These are phyloP conservation scores for Lepeophtheirus nordmannii DNA, from an alignment of 2,888 invertebrate genomes.

Conservation along the genomic window DNA sequence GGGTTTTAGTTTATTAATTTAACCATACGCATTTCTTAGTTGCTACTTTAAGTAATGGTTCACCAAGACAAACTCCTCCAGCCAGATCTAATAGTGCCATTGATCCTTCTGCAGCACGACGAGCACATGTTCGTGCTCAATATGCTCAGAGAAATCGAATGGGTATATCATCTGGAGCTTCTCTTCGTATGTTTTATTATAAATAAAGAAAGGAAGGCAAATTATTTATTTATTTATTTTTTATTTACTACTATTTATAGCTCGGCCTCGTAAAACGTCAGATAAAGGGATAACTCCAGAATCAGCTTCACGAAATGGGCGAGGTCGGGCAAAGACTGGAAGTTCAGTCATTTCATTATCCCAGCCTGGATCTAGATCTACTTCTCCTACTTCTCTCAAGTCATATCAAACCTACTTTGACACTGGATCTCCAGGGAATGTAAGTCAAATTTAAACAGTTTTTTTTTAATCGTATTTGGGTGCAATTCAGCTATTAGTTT, in stretches of 20 bases:
- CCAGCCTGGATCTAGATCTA: slow-evolving; percentile 23
- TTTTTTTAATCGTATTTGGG: too few species aligned
- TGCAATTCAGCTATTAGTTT: too few species aligned
- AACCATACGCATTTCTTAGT: not conserved
- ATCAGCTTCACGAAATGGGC: not conserved
- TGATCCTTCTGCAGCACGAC: slow-evolving; percentile 75
- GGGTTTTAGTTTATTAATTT: not conserved
- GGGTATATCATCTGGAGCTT: slow-evolving; percentile 50
- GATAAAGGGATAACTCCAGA: slow-evolving; percentile 5
- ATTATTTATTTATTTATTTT: not conserved
- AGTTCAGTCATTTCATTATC: not conserved
- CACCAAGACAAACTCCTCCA: slow-evolving; percentile 27
- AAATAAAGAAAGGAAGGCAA: not conserved
- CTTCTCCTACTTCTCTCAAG: slow-evolving; percentile 23
- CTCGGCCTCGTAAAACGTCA: slow-evolving; percentile 8
- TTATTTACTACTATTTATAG: not conserved
- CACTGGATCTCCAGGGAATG: not conserved
- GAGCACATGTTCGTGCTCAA: slow-evolving; percentile 59
- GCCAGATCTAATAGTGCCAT: slow-evolving; percentile 74
- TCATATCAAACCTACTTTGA: slow-evolving; percentile 25
- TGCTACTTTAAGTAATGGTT: slow-evolving; percentile 27
- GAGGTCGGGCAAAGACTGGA: slow-evolving; percentile 7
- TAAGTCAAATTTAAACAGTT: slow-evolving; percentile 1
- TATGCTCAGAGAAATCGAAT: slow-evolving; percentile 64
- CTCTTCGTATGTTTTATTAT: slow-evolving; percentile 50